Conservation (phyloP, 2,113 vertebrate species). For the Suncus etruscus region DNA sequence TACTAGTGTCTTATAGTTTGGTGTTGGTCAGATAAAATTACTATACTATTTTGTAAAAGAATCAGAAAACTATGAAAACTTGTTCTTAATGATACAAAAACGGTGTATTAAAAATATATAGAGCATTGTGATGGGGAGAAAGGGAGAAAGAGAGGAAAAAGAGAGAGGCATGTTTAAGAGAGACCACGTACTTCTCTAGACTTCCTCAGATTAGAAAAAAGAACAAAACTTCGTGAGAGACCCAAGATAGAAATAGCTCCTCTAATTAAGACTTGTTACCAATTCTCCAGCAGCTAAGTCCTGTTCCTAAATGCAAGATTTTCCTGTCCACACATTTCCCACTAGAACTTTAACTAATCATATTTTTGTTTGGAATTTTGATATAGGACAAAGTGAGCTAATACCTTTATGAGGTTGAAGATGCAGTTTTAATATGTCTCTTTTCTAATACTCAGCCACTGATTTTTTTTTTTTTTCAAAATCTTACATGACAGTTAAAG, state of each 20-base stretch:
- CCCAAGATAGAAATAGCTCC: background rate
- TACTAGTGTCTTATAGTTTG: background rate
- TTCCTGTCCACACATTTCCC: background rate
- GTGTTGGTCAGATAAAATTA: background rate
- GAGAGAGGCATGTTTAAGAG: too few relatives aligned
- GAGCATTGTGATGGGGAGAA: too few relatives aligned
- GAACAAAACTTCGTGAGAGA: background rate
- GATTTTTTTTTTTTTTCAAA: constrained; percentile 24
- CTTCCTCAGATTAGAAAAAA: background rate
- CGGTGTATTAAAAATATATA: too few relatives aligned
- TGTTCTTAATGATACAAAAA: background rate
- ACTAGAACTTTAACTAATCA: background rate
- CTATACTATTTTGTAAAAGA: background rate
- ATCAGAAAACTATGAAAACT: background rate
- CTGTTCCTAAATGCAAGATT: background rate
- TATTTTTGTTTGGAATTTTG: constrained; percentile 20
- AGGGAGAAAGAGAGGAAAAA: too few relatives aligned
- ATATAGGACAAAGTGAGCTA: background rate
- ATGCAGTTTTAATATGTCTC: constrained; percentile 42
- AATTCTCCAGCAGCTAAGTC: background rate
- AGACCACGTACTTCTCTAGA: too few relatives aligned
- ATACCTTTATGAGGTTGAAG: background rate
- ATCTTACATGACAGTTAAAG: constrained; percentile 27
- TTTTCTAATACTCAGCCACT: background rate
- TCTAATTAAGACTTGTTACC: background rate